Evolutionary conservation across 1,140 invertebrate species (phyloP).

Genomic region (Drosophila truncata): DNA sequence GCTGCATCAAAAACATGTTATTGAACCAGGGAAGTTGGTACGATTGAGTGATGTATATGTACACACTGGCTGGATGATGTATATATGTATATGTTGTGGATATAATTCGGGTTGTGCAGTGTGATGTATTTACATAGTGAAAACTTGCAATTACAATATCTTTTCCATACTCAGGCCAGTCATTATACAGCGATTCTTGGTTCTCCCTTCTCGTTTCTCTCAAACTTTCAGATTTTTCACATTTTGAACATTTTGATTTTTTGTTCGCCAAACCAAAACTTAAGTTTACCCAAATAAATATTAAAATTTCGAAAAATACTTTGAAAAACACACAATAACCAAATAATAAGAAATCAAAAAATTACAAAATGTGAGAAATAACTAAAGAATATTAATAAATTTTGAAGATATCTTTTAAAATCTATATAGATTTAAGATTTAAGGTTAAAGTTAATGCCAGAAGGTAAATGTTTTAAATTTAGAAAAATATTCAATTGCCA

Average conservation of each 20-base stretch:
- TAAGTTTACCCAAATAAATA: constrained; percentile 19
- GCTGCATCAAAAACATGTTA: constrained; percentile 75
- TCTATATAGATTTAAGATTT: constrained; percentile 8
- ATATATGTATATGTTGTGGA: constrained; percentile 15
- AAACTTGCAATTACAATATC: constrained; percentile 79
- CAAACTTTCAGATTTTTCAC: constrained; percentile 32
- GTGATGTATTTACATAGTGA: constrained; percentile 26
- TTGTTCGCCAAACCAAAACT: constrained; percentile 11
- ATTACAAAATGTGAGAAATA: constrained; percentile 70
- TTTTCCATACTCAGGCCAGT: constrained; percentile 63
- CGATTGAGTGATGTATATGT: constrained; percentile 36
- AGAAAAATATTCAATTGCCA: constrained; percentile 18
- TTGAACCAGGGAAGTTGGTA: constrained; percentile 65
- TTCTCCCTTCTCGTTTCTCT: constrained; percentile 13
- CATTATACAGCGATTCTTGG: constrained; percentile 54
- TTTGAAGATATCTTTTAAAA: constrained; percentile 25
- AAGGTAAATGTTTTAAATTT: constrained; percentile 28
- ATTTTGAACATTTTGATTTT: constrained; percentile 64
- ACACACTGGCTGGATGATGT: constrained; percentile 28
- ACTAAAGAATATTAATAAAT: constrained; percentile 25
- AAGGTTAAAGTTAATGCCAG: constrained; percentile 50
- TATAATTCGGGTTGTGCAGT: constrained; percentile 35
- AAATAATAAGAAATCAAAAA: constrained; percentile 54
- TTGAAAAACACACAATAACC: constrained; percentile 13
- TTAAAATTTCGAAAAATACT: constrained; percentile 54